Percentiles rank a stretch among this genome's conserved stretches.
phyloP scores from a whole-genome alignment of 2,113 vertebrate species.

The Tichodroma muraria region DNA sequence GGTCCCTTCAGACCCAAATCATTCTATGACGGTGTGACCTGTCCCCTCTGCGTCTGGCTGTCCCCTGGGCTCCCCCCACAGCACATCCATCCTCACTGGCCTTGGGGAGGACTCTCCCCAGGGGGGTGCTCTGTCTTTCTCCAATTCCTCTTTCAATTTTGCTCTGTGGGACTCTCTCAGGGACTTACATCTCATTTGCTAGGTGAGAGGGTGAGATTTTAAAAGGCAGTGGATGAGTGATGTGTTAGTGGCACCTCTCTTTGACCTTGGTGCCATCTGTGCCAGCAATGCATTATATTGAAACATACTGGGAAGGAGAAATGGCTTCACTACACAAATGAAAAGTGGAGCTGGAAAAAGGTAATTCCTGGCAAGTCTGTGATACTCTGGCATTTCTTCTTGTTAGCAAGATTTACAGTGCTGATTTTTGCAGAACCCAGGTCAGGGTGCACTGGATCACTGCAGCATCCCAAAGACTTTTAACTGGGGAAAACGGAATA shows the following conservation, averaged over 20 bases:
- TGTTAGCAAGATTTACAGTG: background rate
- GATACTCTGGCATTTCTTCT: background rate
- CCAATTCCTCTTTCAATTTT: background rate
- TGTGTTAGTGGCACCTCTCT: background rate
- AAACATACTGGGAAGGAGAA: background rate
- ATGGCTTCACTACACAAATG: background rate
- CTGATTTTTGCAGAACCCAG: background rate
- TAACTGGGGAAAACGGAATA: background rate
- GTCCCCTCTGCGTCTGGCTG: background rate
- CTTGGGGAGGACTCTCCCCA: background rate
- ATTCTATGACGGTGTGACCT: fast-evolving
- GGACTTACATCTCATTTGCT: background rate
- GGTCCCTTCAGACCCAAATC: background rate
- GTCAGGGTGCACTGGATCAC: background rate
- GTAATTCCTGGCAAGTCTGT: background rate
- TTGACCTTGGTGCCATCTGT: background rate
- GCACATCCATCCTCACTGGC: fast-evolving
- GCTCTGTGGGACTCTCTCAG: background rate
- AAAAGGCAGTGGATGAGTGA: background rate
- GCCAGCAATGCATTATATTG: background rate
- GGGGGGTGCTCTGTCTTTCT: background rate
- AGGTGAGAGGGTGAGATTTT: background rate
- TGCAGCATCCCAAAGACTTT: background rate
- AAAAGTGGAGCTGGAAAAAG: background rate
- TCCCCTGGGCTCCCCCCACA: background rate